Evolutionary conservation across 2,113 vertebrate species (phyloP).

Genomic region (Casuarius casuarius): DNA sequence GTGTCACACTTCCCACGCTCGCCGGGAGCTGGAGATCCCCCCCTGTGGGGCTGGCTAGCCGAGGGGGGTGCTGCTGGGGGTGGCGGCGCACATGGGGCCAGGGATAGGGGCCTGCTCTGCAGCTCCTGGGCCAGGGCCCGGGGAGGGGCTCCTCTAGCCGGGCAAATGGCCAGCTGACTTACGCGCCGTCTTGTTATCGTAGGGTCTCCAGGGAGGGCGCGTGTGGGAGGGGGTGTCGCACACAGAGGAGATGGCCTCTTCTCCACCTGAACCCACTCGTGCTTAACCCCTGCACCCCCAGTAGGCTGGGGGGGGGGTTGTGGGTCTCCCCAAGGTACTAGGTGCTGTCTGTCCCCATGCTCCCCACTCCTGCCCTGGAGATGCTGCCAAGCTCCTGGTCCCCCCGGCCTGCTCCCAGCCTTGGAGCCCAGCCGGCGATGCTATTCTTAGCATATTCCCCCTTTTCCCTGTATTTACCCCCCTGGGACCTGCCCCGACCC

Average conservation of each 20-base stretch:
- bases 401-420: not conserved
- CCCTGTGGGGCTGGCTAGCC: not conserved
- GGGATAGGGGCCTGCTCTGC: constrained; percentile 37
- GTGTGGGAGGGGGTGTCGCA: constrained; percentile 45
- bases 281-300: constrained; percentile 29
- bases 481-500: not conserved
- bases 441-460: not conserved
- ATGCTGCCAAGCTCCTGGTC: not conserved
- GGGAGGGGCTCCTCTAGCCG: constrained; percentile 61
- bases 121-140: constrained; percentile 61
- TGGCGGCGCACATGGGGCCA: not conserved
- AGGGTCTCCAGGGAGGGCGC: not conserved
- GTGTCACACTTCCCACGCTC: constrained; percentile 49
- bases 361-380: not conserved
- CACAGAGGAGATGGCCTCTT: not conserved
- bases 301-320: not conserved
- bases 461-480: not conserved
- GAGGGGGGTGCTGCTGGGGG: not conserved
- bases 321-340: not conserved
- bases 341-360: not conserved
- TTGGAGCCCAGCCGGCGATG: not conserved
- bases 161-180: constrained; percentile 66
- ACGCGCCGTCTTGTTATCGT: constrained; percentile 17
- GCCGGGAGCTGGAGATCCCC: constrained; percentile 22
- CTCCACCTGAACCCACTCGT: constrained; percentile 11